phyloP scores from a whole-genome alignment of 2,888 invertebrate genomes.

The Eudemis profundana region DNA sequence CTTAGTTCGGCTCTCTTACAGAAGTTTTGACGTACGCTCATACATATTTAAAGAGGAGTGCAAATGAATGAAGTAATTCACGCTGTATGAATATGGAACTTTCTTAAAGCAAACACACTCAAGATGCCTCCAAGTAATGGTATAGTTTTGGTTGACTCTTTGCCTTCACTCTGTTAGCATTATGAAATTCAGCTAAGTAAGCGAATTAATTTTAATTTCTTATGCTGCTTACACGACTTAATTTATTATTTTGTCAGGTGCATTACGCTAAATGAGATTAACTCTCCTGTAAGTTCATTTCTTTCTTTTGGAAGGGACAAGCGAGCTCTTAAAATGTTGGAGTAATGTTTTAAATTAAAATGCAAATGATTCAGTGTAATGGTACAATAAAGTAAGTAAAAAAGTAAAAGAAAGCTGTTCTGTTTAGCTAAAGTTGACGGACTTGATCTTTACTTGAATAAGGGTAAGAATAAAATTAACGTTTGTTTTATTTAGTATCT shows the following conservation, averaged over 20 bases:
- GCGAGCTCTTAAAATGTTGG: not conserved
- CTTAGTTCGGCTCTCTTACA: slow-evolving; percentile 54
- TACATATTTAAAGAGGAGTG: slow-evolving; percentile 67
- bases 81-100: slow-evolving; percentile 43
- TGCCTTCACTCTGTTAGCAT: not conserved
- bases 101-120: slow-evolving; percentile 36
- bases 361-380: slow-evolving; percentile 12
- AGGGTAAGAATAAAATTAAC: not conserved
- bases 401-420: not conserved
- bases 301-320: not conserved
- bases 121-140: slow-evolving; percentile 20
- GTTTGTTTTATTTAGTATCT: not conserved
- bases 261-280: not conserved
- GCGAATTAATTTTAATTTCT: slow-evolving; percentile 7
- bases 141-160: slow-evolving; percentile 11
- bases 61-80: slow-evolving; percentile 62
- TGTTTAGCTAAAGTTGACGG: not conserved
- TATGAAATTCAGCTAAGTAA: slow-evolving; percentile 8
- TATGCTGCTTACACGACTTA: slow-evolving; percentile 1
- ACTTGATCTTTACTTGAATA: not conserved
- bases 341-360: slow-evolving; percentile 15
- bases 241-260: not conserved
- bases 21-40: slow-evolving; percentile 66
- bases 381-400: not conserved
- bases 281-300: not conserved